Evolutionary conservation across 2,113 vertebrate species (phyloP), one percentile per base, ranked within the genome.

Genomic region (Steatornis caripensis): DNA sequence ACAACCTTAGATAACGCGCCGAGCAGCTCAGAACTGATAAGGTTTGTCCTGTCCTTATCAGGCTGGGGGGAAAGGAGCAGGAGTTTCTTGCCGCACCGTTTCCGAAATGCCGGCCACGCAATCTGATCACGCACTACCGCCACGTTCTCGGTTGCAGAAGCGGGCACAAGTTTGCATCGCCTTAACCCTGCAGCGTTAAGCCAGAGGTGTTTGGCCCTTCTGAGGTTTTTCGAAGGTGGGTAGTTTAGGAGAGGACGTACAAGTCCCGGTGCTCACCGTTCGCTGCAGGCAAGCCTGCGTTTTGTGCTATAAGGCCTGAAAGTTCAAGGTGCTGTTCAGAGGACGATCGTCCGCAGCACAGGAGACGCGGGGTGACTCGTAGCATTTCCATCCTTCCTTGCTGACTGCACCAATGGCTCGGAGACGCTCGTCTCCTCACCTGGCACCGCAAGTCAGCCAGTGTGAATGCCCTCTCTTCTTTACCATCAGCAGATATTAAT

Each of bases 91-190:
- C 51, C 43, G 49, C 5, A 12, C 11, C 1, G 0, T 23, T 55
- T 71, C 51, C 5, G 0, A 68, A 83, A 6, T 30, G 57, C 53
- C 1, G 0, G n/a, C 41, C 43, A 1, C 43, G 27, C 62, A 30
- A 6, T 29, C 57, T 49, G 65, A 27, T 43, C 19, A 11, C 27
- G 26, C 1, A 0, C 34, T 53, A 8, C 37, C 3, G 0, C 45
- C 22, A 9, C 5, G 4, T 19, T 43, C 41, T 39, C 9, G 8
- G 3, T 19, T 45, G 74, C 48, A 84, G 76, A 15, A 39, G 15
- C 2, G 1, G 30, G 19, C n/a, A 45, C 34, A 32, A 23, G 24
- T 4, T 76, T 24, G 41, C 29, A 20, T n/a, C 3, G 0, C 46
- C 57, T 58, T 62, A 26, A 49, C 32, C 76, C 24, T 5, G 12